Evolutionary conservation across 1,140 invertebrate species (phyloP).

Genomic region (Achatina immaculata): DNA sequence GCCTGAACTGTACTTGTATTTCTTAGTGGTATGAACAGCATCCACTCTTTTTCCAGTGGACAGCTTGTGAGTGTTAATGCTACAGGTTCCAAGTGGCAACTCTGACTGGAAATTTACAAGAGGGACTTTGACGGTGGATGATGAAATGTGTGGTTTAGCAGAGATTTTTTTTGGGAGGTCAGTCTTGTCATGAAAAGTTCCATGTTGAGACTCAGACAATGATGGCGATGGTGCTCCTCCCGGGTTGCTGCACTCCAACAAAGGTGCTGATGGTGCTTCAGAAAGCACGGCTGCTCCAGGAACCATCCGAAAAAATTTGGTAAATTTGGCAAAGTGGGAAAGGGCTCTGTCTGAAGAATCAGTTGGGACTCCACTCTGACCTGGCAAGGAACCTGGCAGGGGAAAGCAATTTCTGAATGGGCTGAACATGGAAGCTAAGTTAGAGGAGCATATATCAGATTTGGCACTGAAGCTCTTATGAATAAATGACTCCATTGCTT

Average conservation of each 20-base stretch:
- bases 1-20: constrained; percentile 23
- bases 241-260: background rate
- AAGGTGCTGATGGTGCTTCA: background rate
- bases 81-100: background rate
- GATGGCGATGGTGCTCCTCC: constrained; percentile 1
- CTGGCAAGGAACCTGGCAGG: constrained; percentile 26
- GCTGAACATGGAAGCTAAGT: constrained; percentile 41
- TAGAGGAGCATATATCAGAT: constrained; percentile 50
- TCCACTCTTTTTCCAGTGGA: background rate
- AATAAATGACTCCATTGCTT: constrained; percentile 95
- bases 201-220: background rate
- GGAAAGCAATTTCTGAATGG: constrained; percentile 31
- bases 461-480: constrained; percentile 96
- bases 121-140: constrained; percentile 17
- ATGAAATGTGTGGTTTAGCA: background rate
- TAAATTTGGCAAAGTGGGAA: constrained; percentile 34
- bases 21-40: background rate
- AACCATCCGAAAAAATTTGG: constrained; percentile 41
- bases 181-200: background rate
- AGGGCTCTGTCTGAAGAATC: constrained; percentile 14
- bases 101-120: constrained; percentile 10
- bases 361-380: background rate
- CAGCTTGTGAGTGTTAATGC: background rate
- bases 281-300: constrained; percentile 11
- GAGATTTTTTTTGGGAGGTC: background rate